Conservation (phyloP, 1,140 invertebrate genomes). For the Aporrectodea caliginosa region DNA sequence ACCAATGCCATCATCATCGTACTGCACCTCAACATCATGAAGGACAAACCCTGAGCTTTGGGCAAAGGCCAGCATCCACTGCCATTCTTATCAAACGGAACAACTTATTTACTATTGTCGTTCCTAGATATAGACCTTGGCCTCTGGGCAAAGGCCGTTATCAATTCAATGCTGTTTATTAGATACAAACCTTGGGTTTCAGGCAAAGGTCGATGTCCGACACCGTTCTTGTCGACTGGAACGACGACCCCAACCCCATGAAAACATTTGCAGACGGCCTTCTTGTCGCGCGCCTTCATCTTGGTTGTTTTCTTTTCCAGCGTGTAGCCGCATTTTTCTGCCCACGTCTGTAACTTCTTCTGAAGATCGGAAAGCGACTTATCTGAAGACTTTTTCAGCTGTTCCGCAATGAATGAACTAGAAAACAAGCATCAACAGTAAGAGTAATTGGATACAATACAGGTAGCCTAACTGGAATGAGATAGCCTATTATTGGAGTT, state of each 20-base stretch:
- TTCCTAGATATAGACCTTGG: too few species aligned
- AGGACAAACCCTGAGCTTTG: too few species aligned
- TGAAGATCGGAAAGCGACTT: constrained; percentile 60
- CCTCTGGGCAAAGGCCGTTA: too few species aligned
- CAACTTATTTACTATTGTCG: too few species aligned
- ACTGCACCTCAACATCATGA: too few species aligned
- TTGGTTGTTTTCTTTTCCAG: constrained; percentile 62
- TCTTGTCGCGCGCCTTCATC: constrained; percentile 65
- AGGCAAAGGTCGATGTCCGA: constrained; percentile 74
- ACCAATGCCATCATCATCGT: too few species aligned
- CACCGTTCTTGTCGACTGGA: constrained; percentile 67
- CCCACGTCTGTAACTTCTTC: constrained; percentile 64
- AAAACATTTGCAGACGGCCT: constrained; percentile 72
- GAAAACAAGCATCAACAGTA: too few species aligned
- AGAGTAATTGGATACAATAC: too few species aligned
- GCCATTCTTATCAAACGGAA: too few species aligned
- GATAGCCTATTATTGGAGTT: too few species aligned
- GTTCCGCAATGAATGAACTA: constrained; percentile 42
- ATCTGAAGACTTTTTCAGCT: constrained; percentile 37
- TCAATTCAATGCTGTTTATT: neutral
- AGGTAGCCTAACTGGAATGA: too few species aligned
- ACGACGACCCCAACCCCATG: constrained; percentile 84
- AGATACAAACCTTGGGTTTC: constrained; percentile 67
- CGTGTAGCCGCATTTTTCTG: constrained; percentile 63
- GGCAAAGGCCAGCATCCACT: too few species aligned